These are phyloP conservation scores for Pogona vitticeps DNA, from an alignment of 2,113 vertebrate species.

Conservation along the genomic window DNA sequence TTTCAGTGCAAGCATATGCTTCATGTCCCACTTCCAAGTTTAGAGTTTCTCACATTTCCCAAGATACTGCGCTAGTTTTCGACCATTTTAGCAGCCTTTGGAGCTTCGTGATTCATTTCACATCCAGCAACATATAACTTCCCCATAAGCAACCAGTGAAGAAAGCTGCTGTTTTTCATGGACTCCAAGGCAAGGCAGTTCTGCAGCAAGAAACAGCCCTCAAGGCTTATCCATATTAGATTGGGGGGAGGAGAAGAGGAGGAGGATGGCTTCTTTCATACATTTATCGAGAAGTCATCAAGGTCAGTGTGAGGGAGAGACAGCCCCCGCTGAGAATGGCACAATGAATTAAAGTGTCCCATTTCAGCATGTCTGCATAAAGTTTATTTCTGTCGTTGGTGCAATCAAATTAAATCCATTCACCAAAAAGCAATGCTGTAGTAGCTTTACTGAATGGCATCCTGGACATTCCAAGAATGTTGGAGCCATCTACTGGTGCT, in stretches of 20 bases:
- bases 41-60: constrained; percentile 35
- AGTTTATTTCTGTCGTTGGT: constrained; percentile 75
- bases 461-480: constrained; percentile 68
- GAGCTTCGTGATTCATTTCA: background rate
- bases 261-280: constrained; percentile 34
- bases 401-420: constrained; percentile 77
- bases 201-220: constrained; percentile 17
- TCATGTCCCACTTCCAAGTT: background rate
- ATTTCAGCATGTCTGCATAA: constrained; percentile 76
- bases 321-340: constrained; percentile 64
- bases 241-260: background rate
- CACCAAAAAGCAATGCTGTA: constrained; percentile 62
- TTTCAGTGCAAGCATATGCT: constrained; percentile 22
- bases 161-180: constrained; percentile 17
- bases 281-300: constrained; percentile 60
- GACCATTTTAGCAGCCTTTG: background rate
- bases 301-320: constrained; percentile 70
- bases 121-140: background rate
- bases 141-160: background rate
- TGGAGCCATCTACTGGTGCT: constrained; percentile 79
- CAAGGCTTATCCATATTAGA: background rate
- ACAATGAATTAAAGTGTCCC: constrained; percentile 76
- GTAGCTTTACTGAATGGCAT: constrained; percentile 27
- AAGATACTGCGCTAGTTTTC: fast-evolving
- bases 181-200: background rate